Evolutionary conservation across 2,113 vertebrate genomes (phyloP), one percentile per base, ranked within the genome.

Genomic region (Pyxicephalus adspersus): DNA sequence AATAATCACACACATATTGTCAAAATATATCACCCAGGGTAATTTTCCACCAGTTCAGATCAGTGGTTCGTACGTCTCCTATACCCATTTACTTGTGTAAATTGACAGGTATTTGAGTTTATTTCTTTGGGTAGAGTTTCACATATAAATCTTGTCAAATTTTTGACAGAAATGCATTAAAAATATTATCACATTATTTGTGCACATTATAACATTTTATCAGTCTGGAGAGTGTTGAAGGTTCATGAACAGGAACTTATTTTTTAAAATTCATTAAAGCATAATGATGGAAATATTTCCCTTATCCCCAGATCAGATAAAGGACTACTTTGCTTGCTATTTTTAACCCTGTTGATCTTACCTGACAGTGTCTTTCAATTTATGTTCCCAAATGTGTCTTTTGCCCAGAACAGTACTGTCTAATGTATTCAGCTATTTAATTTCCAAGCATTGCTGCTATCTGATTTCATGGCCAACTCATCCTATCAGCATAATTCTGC

Each of bases 331-430:
- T 76, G 86, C 84, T 15, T 45, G 71, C 79, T 80, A 64, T 77
- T 85, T 84, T 70, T 78, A 86, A 83, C 78, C 19, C 85, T 76
- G 72, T 63, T 87, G 84, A 83, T 85, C 85, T 75, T 72, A 79
- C 66, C 63, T 83, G 86, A 87, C 83, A 84, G 26, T 31, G 63
- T 80, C 77, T 87, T 88, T 88, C 81, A 84, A 85, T 85, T 85
- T 86, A 83, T 81, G 77, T 78, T 78, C 52, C 52, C 7, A 67
- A 78, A 78, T 78, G 51, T 78, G 76, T 65, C 86, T 85, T 83
- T 67, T 58, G 70, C 52, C 31, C 67, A 22, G 85, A 84, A 87
- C 84, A 83, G 54, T 57, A 79, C 76, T 45, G 61, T 85, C 77
- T 84, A 78, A 85, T 90, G 83, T 83, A 83, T 84, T 87, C 83